phyloP scores from a whole-genome alignment of 1,140 invertebrate genomes.

The Myzus persicae region DNA sequence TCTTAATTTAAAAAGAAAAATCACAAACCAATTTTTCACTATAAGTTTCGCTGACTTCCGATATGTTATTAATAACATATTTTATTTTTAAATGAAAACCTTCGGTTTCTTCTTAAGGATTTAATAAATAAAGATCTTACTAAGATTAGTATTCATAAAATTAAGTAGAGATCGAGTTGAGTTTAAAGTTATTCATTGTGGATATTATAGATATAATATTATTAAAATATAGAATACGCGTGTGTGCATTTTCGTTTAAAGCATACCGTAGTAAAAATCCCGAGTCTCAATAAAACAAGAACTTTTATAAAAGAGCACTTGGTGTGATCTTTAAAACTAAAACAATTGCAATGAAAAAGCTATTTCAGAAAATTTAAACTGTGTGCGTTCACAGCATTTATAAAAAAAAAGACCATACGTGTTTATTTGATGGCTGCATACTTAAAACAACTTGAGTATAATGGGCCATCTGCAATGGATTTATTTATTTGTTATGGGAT shows the following conservation, averaged over 20 bases:
- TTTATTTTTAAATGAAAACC: too few species aligned
- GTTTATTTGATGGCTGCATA: background rate
- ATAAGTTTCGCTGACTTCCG: too few species aligned
- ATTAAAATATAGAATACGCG: too few species aligned
- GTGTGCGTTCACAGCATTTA: background rate
- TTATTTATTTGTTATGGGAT: background rate
- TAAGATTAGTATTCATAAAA: too few species aligned
- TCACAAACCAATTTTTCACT: too few species aligned
- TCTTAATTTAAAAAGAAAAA: too few species aligned
- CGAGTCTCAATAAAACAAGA: background rate
- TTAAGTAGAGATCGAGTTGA: too few species aligned
- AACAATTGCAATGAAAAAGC: background rate
- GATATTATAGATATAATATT: too few species aligned
- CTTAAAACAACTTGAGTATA: background rate
- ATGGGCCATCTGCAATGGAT: background rate
- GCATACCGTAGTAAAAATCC: background rate
- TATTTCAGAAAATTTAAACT: background rate
- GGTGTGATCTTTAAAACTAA: constrained; percentile 17
- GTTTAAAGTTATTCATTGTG: too few species aligned
- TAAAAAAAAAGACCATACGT: background rate
- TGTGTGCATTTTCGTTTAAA: background rate
- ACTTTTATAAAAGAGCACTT: constrained; percentile 15
- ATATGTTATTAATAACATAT: too few species aligned
- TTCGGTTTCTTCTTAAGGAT: too few species aligned
- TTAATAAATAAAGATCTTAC: too few species aligned